Conservation (phyloP, 2,888 invertebrate genomes). For the Hypomecis atomaria region DNA sequence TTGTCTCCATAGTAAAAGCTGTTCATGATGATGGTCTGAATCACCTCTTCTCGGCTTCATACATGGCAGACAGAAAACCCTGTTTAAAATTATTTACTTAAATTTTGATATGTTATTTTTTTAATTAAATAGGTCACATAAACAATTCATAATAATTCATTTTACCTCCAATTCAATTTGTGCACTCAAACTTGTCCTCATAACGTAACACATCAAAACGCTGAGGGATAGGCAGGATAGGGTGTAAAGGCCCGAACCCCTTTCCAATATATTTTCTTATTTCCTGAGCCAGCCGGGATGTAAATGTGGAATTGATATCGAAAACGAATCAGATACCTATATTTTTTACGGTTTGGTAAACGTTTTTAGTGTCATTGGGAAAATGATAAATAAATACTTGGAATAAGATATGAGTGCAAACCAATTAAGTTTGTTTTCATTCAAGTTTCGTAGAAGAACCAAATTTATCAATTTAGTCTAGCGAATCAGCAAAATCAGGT, state of each 20-base stretch:
- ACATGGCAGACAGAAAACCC: no score
- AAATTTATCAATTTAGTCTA: no score
- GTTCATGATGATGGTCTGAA: no score
- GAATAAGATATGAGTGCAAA: no score
- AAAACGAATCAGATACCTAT: slow-evolving; percentile 17
- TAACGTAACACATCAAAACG: slow-evolving; percentile 34
- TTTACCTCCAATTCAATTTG: slow-evolving; percentile 23
- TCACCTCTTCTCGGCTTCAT: no score
- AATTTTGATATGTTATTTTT: no score
- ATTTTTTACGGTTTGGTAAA: slow-evolving; percentile 8
- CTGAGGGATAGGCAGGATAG: slow-evolving; percentile 14
- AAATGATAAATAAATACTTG: neutral
- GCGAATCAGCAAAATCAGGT: no score
- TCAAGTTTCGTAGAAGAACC: no score
- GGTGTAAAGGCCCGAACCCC: slow-evolving; percentile 26
- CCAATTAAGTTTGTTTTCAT: no score
- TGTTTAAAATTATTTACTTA: no score
- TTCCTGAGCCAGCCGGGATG: slow-evolving; percentile 21
- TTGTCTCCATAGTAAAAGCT: no score
- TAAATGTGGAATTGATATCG: slow-evolving; percentile 23
- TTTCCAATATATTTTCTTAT: slow-evolving; percentile 37
- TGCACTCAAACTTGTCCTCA: slow-evolving; percentile 27
- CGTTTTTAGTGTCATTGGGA: neutral
- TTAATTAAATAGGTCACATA: neutral
- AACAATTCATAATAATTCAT: slow-evolving; percentile 10